These are phyloP conservation scores for Sogatella furcifera DNA, from an alignment of 1,140 invertebrate genomes.

Conservation along the genomic window DNA sequence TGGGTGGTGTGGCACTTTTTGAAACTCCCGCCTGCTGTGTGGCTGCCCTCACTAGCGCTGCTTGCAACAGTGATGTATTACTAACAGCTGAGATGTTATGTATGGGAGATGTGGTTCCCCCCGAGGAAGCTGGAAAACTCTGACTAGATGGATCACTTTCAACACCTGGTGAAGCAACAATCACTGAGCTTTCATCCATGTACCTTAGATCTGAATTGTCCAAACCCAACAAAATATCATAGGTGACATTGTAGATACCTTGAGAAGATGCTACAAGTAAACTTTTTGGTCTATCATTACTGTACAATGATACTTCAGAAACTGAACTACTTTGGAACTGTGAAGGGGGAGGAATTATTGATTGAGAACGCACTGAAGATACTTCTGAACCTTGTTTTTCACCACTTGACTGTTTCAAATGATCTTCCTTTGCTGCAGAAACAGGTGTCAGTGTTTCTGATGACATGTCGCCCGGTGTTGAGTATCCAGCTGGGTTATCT, in stretches of 20 bases:
- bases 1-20: conserved; percentile 36
- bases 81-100: conserved; percentile 24
- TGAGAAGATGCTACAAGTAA: conserved; percentile 39
- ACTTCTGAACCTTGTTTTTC: conserved; percentile 24
- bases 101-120: conserved; percentile 31
- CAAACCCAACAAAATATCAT: conserved; percentile 62
- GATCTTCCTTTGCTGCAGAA: conserved; percentile 21
- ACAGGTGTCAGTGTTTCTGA: conserved; percentile 36
- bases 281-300: conserved; percentile 43
- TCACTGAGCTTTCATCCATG: conserved; percentile 84
- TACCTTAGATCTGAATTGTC: conserved; percentile 71
- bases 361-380: conserved; percentile 29
- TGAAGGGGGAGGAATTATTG: conserved; percentile 59
- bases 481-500: conserved; percentile 36
- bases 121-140: conserved; percentile 34
- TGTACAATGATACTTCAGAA: conserved; percentile 36
- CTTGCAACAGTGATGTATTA: conserved; percentile 50
- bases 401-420: conserved; percentile 11
- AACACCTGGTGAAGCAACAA: conserved; percentile 59
- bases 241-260: conserved; percentile 43
- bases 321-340: conserved; percentile 57
- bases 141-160: conserved; percentile 60
- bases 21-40: conserved; percentile 35
- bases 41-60: conserved; percentile 55
- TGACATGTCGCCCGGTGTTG: conserved; percentile 30